These are phyloP conservation scores for Drosophila nigrodunni DNA, from an alignment of 1,140 invertebrate genomes.

Conservation along the genomic window DNA sequence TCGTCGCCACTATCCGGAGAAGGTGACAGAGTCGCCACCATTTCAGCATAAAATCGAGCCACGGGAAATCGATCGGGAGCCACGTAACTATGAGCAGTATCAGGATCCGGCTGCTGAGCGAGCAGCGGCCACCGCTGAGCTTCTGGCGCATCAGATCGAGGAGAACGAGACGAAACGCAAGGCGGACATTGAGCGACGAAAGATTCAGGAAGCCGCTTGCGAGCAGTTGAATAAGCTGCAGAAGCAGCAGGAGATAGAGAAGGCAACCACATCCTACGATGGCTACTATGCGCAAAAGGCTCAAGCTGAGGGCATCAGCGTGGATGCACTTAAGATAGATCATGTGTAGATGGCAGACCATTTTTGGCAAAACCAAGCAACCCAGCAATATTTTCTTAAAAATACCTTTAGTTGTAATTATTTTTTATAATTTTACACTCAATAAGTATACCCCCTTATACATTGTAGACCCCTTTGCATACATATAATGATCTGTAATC, in stretches of 20 bases:
- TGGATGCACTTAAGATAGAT: conserved; percentile 70
- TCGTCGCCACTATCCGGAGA: conserved; percentile 57
- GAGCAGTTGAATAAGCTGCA: conserved; percentile 74
- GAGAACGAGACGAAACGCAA: conserved; percentile 75
- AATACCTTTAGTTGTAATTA: conserved; percentile 37
- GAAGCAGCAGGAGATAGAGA: conserved; percentile 71
- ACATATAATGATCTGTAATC: conserved; percentile 34
- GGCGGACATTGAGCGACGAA: conserved; percentile 72
- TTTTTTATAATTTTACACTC: conserved; percentile 24
- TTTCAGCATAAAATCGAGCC: conserved; percentile 61
- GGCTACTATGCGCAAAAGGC: conserved; percentile 72
- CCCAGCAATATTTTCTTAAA: conserved; percentile 52
- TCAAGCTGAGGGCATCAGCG: conserved; percentile 65
- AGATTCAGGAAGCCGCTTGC: conserved; percentile 72
- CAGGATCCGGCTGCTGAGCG: conserved; percentile 71
- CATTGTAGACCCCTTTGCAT: neutral
- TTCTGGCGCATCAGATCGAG: conserved; percentile 72
- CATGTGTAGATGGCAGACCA: conserved; percentile 52
- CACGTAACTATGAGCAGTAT: conserved; percentile 68
- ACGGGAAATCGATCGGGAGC: conserved; percentile 48
- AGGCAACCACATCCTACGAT: conserved; percentile 71
- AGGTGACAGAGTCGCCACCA: conserved; percentile 52
- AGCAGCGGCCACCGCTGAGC: conserved; percentile 70
- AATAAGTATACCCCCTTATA: neutral
- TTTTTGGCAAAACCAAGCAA: conserved; percentile 16